phyloP scores from a whole-genome alignment of 2,888 invertebrate genomes.

The Sinhomidia bicolor region DNA sequence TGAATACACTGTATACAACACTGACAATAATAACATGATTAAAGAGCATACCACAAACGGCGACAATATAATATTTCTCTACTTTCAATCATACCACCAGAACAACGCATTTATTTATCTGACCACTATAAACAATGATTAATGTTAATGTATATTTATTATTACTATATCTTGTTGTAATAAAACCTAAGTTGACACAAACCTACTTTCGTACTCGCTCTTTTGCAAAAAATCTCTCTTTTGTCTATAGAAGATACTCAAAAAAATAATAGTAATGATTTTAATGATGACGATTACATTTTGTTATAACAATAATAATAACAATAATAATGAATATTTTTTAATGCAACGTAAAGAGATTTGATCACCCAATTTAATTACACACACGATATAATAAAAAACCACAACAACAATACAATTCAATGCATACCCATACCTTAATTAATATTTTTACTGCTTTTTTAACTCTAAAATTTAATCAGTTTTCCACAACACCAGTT shows the following conservation, averaged over 20 bases:
- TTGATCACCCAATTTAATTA: neutral
- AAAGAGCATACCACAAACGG: too few relatives aligned
- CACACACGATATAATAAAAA: neutral
- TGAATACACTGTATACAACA: neutral
- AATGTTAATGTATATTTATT: too few relatives aligned
- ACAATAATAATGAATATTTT: neutral
- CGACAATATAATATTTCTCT: too few relatives aligned
- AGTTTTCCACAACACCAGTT: neutral
- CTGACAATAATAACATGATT: neutral
- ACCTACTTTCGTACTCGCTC: neutral
- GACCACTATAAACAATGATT: too few relatives aligned
- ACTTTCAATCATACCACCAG: too few relatives aligned
- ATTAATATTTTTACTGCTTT: neutral
- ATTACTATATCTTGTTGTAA: too few relatives aligned
- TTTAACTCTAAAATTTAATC: conserved; percentile 4
- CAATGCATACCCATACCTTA: neutral
- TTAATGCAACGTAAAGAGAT: neutral
- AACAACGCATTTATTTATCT: too few relatives aligned
- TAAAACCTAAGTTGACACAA: too few relatives aligned
- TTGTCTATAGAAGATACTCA: neutral
- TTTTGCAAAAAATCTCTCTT: neutral
- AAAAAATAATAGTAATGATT: neutral
- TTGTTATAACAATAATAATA: too few relatives aligned
- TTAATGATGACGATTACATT: neutral
- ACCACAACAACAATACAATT: neutral